Evolutionary conservation across 2,113 vertebrate species (phyloP).

Genomic region (Zapus hudsonius): DNA sequence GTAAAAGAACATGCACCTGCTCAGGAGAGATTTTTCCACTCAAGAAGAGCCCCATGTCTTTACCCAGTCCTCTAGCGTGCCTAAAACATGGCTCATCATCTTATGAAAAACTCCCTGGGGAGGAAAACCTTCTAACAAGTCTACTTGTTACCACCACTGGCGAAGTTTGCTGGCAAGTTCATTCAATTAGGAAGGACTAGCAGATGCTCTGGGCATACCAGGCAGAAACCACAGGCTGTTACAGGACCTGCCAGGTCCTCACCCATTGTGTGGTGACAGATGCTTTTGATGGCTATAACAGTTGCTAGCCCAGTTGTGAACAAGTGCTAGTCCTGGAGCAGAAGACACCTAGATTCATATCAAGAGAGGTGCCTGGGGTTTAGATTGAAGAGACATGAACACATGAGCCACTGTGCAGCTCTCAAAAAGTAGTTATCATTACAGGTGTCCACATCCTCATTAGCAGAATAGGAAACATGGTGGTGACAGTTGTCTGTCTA

Average conservation of each 20-base stretch:
- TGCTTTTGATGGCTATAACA: neutral
- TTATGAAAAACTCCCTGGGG: neutral
- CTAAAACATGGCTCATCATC: too few species aligned
- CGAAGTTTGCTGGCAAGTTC: neutral
- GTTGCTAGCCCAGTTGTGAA: neutral
- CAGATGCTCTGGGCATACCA: neutral
- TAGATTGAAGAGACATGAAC: neutral
- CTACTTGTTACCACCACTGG: neutral
- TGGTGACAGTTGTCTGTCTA: neutral
- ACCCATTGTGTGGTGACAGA: neutral
- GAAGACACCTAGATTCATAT: neutral
- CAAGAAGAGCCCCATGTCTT: constrained; percentile 46
- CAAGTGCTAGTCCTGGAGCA: neutral
- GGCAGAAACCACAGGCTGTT: constrained; percentile 32
- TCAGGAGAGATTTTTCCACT: constrained; percentile 13
- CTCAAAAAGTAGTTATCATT: neutral
- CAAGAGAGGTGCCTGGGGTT: neutral
- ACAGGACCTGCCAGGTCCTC: neutral
- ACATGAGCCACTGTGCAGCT: neutral
- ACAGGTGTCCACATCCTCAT: neutral
- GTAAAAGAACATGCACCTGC: constrained; percentile 50
- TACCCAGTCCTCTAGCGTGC: constrained; percentile 40
- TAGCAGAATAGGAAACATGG: neutral
- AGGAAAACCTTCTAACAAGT: neutral
- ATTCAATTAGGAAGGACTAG: neutral